Evolutionary conservation across 2,888 invertebrate genomes (phyloP), one percentile per base, ranked within the genome.

Genomic region (Philopedon plagiatum): DNA sequence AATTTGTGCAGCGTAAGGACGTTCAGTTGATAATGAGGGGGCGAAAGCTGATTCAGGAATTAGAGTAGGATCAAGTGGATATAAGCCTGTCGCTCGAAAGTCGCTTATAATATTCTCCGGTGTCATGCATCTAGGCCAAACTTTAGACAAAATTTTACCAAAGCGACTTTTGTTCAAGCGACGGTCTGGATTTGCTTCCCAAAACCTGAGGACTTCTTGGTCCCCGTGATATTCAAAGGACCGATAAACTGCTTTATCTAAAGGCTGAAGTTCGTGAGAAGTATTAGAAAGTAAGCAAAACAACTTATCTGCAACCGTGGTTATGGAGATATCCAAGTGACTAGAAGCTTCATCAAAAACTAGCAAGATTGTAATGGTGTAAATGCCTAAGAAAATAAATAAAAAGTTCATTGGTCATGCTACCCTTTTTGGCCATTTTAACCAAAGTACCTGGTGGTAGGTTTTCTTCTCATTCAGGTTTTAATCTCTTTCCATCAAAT

Each of bases 21-120:
- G 56, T 54, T 23, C 26, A 19, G 56, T 54, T 46, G 46, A 8
- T 8, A 46, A 15, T 18, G 56, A 54, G n/a, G 56, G 32, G 23
- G 56, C 56, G n/a, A 54, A 54, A 57, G 57, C 57, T 15, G n/a
- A 57, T 57, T 57, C 37, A 57, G 29, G 29, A 57, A 57, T 57
- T 29, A 26, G 32, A 29, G 5, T 34, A 34, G 34, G 57, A n/a
- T 57, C 32, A 57, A 57, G 19, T 57, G 57, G 57, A 57, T 57
- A 57, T 37, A 57, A 57, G 13, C 64, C 64, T 64, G 64, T 64
- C 54, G 64, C 54, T 64, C 64, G 64, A 64, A 64, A 64, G 44
- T 54, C 34, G 64, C 51, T 64, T 54, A 64, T 21, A 34, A 64
- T 64, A 8, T 64, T 64, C 32, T 64, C 54, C 4, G 54, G 64